Conservation (phyloP, 2,797 vertebrate genomes). For the Gallirallus australis region DNA sequence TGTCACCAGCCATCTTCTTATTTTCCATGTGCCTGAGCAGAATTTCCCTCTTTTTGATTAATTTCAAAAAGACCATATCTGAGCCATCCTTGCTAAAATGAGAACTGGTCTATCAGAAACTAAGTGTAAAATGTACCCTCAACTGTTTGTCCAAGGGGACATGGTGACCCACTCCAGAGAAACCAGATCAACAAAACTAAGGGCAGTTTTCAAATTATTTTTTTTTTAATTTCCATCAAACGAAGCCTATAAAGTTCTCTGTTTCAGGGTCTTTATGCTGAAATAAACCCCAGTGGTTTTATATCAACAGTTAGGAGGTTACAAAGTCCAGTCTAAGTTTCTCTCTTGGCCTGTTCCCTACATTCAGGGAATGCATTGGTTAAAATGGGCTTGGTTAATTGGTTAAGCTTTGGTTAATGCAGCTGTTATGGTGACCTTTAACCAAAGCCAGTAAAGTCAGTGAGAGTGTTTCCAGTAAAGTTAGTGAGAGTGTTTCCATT, state of each 20-base stretch:
- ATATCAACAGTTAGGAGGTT: not conserved
- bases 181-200: not conserved
- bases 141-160: not conserved
- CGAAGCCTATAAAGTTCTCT: not conserved
- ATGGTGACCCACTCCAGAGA: not conserved
- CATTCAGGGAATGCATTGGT: not conserved
- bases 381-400: not conserved
- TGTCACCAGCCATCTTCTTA: too few species aligned
- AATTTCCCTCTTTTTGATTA: not conserved
- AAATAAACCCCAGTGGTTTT: not conserved
- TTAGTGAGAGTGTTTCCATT: not conserved
- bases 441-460: not conserved
- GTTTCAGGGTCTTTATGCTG: not conserved
- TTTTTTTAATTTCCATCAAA: not conserved
- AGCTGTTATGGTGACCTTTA: not conserved
- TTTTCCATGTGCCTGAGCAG: too few species aligned
- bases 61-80: not conserved
- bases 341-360: not conserved
- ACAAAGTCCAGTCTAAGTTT: not conserved
- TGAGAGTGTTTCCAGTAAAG: constrained; percentile 5
- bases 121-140: not conserved
- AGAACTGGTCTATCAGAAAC: not conserved
- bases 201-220: not conserved
- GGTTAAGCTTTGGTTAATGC: not conserved
- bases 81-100: not conserved